phyloP scores from a whole-genome alignment of 2,797 vertebrate species.

The Melanotaenia nigrans region DNA sequence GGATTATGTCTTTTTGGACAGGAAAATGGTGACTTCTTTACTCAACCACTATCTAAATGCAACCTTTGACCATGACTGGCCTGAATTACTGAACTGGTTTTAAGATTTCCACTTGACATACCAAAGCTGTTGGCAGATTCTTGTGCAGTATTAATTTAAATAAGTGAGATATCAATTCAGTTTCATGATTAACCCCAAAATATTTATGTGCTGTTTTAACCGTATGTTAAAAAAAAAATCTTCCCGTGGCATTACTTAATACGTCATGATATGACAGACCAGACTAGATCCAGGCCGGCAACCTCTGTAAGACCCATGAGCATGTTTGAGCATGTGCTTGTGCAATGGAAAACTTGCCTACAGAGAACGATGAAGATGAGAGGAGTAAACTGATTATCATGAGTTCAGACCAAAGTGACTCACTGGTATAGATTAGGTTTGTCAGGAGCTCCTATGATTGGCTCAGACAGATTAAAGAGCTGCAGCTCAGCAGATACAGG shows the following conservation, averaged over 20 bases:
- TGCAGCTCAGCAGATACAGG: constrained; percentile 37
- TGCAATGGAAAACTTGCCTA: constrained; percentile 39
- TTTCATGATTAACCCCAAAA: neutral
- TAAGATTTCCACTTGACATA: neutral
- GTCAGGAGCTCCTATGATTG: constrained; percentile 54
- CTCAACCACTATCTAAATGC: too few relatives aligned
- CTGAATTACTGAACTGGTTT: neutral
- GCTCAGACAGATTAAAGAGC: constrained; percentile 75
- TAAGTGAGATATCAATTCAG: neutral
- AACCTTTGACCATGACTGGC: neutral
- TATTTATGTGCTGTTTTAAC: neutral
- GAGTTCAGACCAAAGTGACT: constrained; percentile 52
- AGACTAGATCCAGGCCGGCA: neutral
- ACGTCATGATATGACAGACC: neutral
- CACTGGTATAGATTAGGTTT: constrained; percentile 52
- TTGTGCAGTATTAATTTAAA: neutral
- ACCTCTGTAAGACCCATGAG: neutral
- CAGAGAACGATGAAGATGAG: constrained; percentile 5
- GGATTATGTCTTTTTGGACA: neutral
- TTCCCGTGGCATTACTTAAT: neutral
- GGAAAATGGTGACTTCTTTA: neutral
- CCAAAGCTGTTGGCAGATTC: neutral
- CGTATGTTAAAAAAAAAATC: neutral
- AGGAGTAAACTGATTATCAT: constrained; percentile 46
- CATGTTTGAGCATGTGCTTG: constrained; percentile 17